A percentile compares a stretch with the other conserved stretches of the same genome.
Evolutionary conservation across 2,888 invertebrate species (phyloP).

Genomic region (Camptogramma bilineatum): DNA sequence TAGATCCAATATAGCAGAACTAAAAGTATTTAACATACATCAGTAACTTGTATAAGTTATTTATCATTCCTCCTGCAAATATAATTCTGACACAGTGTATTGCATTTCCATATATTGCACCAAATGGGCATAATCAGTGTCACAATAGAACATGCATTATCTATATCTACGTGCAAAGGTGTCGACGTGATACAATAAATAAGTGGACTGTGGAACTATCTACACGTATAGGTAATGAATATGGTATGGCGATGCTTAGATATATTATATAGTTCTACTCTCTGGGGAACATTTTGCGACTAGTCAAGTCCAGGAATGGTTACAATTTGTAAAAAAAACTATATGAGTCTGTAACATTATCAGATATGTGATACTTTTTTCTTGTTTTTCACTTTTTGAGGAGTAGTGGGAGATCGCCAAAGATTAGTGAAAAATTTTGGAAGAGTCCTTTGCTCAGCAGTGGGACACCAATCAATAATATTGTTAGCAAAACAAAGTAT

Average conservation of each 20-base stretch:
- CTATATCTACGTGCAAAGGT: constrained; percentile 42
- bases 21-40: background rate
- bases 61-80: background rate
- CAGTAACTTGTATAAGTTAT: background rate
- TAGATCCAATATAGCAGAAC: no score
- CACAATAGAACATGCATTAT: constrained; percentile 44
- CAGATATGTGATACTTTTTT: no score
- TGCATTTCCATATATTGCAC: constrained; percentile 1
- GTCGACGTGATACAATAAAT: constrained; percentile 22
- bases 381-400: no score
- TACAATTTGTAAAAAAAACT: no score
- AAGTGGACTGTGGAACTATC: constrained; percentile 35
- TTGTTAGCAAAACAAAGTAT: no score
- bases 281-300: background rate
- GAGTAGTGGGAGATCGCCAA: no score
- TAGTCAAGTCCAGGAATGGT: background rate
- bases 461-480: no score
- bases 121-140: constrained; percentile 22
- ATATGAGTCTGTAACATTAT: no score
- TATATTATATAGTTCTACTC: background rate
- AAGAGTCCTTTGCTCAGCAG: no score
- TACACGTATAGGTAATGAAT: background rate
- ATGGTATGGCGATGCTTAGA: background rate
- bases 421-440: no score
- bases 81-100: background rate